Percentiles rank a stretch among this genome's conserved stretches.
Conservation (phyloP, 2,888 invertebrate genomes). For the Operophtera brumata region DNA sequence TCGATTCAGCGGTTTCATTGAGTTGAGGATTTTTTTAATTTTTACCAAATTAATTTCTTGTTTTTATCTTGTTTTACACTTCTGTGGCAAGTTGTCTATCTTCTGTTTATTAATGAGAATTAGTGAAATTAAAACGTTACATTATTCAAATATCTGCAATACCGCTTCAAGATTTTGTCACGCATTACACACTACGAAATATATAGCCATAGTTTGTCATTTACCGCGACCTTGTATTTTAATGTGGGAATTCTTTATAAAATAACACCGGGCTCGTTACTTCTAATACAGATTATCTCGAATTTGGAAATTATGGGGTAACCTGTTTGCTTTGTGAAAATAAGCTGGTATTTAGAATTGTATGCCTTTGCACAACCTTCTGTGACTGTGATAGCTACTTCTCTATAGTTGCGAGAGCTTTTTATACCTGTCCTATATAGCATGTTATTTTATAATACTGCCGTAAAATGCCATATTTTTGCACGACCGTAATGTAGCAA, state of each 20-base stretch:
- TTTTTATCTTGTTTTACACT: too few relatives aligned
- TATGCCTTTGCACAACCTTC: constrained; percentile 31
- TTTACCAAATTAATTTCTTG: too few relatives aligned
- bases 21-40: too few relatives aligned
- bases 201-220: constrained; percentile 29
- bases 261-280: constrained; percentile 50
- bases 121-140: background rate
- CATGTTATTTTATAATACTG: too few relatives aligned
- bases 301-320: constrained; percentile 49
- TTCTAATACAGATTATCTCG: constrained; percentile 62
- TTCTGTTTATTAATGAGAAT: background rate
- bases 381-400: constrained; percentile 29
- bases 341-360: constrained; percentile 35
- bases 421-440: background rate
- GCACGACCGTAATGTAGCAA: too few relatives aligned
- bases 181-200: constrained; percentile 18
- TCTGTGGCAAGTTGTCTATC: too few relatives aligned
- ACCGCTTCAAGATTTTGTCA: constrained; percentile 17
- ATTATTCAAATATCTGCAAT: background rate
- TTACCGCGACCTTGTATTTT: constrained; percentile 57
- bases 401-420: constrained; percentile 35
- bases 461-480: too few relatives aligned
- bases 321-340: constrained; percentile 49
- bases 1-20: too few relatives aligned
- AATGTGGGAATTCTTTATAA: constrained; percentile 67